Evolutionary conservation across 2,888 invertebrate species (phyloP), one percentile per base, ranked within the genome.

Genomic region (Drosophila pegasa): DNA sequence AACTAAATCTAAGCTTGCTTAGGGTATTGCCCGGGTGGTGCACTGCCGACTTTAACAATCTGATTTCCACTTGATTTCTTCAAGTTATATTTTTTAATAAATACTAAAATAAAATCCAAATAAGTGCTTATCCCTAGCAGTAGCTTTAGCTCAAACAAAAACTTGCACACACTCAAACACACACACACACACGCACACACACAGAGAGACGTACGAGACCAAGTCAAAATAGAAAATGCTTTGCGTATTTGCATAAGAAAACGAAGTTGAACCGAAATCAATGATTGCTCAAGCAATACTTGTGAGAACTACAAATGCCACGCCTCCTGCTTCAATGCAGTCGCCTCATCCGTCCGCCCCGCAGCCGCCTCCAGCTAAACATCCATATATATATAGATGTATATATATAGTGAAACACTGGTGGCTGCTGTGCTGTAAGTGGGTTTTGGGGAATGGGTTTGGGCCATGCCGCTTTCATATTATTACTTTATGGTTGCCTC

Each of bases 401-500:
- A 22, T 8, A 41, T n/a, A 25, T 71, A 74, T 72, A 50, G n/a
- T 84, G 86, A 78, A 85, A 71, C 82, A 78, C 52, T 71, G 63
- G 56, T 37, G 40, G 31, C 12, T 18, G 29, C 48, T n/a, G 52
- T 14, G 38, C 18, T 52, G 37, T 27, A 35, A 25, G 41, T 16
- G 33, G 35, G 27, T 20, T 27, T 16, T 3, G 16, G 56, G 31
- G n/a, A 29, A 16, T 41, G 54, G 52, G 54, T 9, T 58, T 45
- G 22, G 50, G 35, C 58, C 56, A 38, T 76, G 77, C 71, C 76
- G 74, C 72, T 82, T 79, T 83, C 86, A 74, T 85, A 85, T 88
- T 84, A 84, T 84, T 84, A 88, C 88, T 84, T 84, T 84, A 84
- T 84, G 88, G 88, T 77, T 79, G 83, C 83, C 83, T 84, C 88